Percentiles rank a stretch among this genome's conserved stretches.
Conservation (phyloP, 35 echinoderm and acorn worm species). For the Lytechinus variegatus region DNA sequence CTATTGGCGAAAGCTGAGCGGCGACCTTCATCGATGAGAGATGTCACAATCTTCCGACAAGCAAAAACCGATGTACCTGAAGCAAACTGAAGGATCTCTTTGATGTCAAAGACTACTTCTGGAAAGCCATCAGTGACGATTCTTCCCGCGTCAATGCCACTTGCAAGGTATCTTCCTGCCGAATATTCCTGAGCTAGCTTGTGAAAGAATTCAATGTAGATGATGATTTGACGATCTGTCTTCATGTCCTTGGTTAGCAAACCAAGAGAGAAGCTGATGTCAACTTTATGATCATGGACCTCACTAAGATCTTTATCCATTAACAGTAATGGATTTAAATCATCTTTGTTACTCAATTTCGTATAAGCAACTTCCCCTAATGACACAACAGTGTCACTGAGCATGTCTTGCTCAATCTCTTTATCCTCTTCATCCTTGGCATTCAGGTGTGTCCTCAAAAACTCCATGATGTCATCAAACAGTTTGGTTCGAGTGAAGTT, state of each 20-base stretch:
- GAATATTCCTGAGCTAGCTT: slow-evolving; percentile 15
- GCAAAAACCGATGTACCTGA: neutral
- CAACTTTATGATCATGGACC: neutral
- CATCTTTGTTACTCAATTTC: neutral
- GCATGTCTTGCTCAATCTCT: neutral
- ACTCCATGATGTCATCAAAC: neutral
- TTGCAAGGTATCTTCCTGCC: neutral
- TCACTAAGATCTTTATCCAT: neutral
- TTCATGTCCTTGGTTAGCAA: neutral
- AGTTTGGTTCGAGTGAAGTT: neutral
- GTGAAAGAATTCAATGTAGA: slow-evolving; percentile 32
- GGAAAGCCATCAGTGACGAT: neutral
- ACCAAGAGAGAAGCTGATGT: neutral
- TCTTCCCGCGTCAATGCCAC: neutral
- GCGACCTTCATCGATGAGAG: neutral
- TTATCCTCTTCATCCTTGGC: neutral
- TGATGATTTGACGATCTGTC: neutral
- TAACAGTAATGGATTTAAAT: neutral
- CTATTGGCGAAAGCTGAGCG: neutral
- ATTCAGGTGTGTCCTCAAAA: neutral
- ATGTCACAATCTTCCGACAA: neutral
- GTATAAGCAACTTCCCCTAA: neutral
- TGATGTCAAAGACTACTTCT: neutral
- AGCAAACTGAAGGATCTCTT: neutral
- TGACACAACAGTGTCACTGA: neutral